A percentile compares a stretch with the other conserved stretches of the same genome.
Conservation (phyloP, 2,888 invertebrate species). For the Drosophila testacea region DNA sequence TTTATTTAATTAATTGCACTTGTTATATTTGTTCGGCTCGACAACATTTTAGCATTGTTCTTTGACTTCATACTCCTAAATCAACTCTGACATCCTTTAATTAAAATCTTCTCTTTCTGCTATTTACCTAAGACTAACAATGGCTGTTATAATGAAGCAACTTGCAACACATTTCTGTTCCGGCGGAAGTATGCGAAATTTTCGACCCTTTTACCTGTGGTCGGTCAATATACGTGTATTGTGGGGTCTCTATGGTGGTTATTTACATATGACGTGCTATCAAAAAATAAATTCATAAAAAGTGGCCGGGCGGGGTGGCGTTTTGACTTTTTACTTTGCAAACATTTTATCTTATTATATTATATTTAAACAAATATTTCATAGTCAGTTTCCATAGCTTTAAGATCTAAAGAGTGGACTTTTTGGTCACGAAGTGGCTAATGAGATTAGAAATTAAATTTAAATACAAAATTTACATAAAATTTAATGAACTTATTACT, state of each 20-base stretch:
- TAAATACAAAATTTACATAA: no score
- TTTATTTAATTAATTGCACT: constrained; percentile 20
- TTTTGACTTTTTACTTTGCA: no score
- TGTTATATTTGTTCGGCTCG: constrained; percentile 2
- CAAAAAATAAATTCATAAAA: constrained; percentile 45
- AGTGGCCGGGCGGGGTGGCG: constrained; percentile 2
- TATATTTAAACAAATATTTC: no score
- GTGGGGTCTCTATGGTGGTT: constrained; percentile 17
- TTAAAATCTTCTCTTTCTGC: constrained; percentile 46
- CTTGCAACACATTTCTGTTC: constrained; percentile 44
- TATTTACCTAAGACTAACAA: constrained; percentile 60
- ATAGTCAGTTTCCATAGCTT: no score
- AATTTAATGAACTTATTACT: no score
- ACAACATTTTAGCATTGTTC: constrained; percentile 26
- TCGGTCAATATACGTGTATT: constrained; percentile 42
- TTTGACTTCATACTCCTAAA: constrained; percentile 26
- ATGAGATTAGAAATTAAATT: no score
- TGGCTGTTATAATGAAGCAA: constrained; percentile 67
- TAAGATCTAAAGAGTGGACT: no score
- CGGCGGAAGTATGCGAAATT: constrained; percentile 58
- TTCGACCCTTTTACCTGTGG: constrained; percentile 41
- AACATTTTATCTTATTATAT: no score
- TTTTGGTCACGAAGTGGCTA: no score
- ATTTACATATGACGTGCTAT: constrained; percentile 71
- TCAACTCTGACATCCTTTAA: constrained; percentile 44